These are phyloP conservation scores for Beroe forskalii DNA, from an alignment of 37 sponge, comb jelly and placozoan species.

Conservation along the genomic window DNA sequence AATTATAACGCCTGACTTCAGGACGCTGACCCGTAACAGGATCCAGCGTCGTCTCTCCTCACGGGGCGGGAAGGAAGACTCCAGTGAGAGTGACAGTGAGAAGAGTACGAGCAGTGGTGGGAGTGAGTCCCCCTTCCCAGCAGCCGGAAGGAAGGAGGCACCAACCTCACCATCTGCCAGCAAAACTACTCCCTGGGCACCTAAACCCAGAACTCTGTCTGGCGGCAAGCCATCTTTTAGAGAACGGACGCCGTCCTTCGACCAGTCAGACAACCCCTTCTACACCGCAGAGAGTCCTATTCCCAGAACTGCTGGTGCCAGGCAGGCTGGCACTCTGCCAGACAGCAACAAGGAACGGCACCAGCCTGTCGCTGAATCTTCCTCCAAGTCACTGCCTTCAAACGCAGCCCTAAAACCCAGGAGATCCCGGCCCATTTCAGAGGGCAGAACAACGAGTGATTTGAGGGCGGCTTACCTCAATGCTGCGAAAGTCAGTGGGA, in stretches of 20 bases:
- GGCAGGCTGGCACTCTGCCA: neutral
- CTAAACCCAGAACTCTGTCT: neutral
- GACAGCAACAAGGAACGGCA: neutral
- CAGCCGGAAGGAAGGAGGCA: neutral
- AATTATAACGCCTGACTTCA: too few species aligned
- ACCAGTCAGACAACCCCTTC: constrained; percentile 52
- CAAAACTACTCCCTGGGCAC: neutral
- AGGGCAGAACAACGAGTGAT: neutral
- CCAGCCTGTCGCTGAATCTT: neutral
- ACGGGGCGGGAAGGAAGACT: constrained; percentile 1
- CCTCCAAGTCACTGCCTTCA: neutral
- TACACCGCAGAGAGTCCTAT: neutral
- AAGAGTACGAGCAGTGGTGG: neutral
- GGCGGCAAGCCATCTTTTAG: neutral
- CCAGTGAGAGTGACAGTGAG: constrained; percentile 63
- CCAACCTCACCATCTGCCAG: neutral
- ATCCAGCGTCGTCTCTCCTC: neutral
- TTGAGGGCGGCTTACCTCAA: constrained; percentile 13
- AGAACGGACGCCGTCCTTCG: neutral
- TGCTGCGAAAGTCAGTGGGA: neutral
- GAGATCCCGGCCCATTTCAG: neutral
- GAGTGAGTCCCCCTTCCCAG: neutral
- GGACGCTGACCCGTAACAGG: constrained; percentile 1
- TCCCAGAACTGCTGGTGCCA: too few species aligned
- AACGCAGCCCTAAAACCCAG: neutral